These are phyloP conservation scores for Spea multiplicata DNA, from an alignment of 2,113 vertebrate species.

Conservation along the genomic window DNA sequence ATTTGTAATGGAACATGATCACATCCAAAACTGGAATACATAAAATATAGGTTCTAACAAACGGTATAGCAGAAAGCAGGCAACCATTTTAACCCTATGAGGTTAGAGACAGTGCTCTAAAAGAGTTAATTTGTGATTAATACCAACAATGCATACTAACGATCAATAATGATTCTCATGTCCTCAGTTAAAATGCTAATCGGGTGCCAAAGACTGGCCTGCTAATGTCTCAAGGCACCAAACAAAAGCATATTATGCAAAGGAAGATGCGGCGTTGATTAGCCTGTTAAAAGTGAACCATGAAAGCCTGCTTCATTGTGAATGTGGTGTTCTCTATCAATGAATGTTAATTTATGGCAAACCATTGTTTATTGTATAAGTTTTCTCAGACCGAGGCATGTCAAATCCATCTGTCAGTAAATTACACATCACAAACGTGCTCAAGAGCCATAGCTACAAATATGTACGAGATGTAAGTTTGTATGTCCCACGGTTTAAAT, in stretches of 20 bases:
- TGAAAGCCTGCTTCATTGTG: conserved; percentile 37
- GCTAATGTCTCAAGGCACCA: no score
- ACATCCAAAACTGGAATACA: no score
- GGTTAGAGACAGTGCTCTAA: no score
- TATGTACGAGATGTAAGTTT: neutral
- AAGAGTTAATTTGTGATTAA: no score
- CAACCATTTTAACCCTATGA: no score
- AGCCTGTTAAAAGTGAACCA: neutral
- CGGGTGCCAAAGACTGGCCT: neutral
- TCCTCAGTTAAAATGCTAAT: neutral
- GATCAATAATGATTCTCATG: no score
- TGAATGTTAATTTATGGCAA: conserved; percentile 58
- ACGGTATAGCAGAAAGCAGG: no score
- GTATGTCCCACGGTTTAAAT: neutral
- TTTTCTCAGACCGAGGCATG: conserved; percentile 50
- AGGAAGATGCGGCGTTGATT: neutral
- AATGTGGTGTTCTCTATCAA: conserved; percentile 50
- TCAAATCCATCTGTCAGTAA: conserved; percentile 36
- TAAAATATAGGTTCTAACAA: no score
- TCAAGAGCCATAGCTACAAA: neutral
- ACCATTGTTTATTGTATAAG: conserved; percentile 46
- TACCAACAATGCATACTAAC: no score
- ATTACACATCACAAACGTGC: conserved; percentile 1
- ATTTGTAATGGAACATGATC: no score
- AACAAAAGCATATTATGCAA: neutral